Evolutionary conservation across 2,113 vertebrate genomes (phyloP).

Genomic region (Cyrtonyx montezumae): DNA sequence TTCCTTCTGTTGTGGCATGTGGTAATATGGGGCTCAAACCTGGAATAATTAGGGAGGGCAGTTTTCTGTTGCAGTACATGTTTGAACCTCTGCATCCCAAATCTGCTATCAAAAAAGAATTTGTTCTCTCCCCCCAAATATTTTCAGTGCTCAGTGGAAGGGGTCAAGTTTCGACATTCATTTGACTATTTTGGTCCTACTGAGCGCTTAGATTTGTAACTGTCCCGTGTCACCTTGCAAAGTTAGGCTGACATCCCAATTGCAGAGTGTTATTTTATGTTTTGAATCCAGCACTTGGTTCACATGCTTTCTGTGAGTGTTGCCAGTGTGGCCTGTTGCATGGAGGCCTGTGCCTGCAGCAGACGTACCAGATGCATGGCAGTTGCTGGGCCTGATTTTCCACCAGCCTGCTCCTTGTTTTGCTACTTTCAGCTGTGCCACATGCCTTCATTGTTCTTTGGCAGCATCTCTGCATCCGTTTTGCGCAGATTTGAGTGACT

Average conservation of each 20-base stretch:
- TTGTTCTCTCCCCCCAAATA: not conserved
- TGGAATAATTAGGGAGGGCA: not conserved
- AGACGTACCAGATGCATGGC: not conserved
- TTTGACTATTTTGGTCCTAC: not conserved
- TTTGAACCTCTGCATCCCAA: not conserved
- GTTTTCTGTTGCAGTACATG: not conserved
- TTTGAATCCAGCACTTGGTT: not conserved
- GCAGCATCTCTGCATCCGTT: slow-evolving; percentile 18
- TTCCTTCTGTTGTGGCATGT: not conserved
- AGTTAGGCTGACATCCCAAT: not conserved
- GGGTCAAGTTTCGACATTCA: not conserved
- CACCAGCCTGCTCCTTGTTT: slow-evolving; percentile 1
- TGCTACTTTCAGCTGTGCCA: not conserved
- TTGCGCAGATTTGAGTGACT: slow-evolving; percentile 13
- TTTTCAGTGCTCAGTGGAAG: not conserved
- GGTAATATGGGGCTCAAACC: not conserved
- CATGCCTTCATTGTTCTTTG: slow-evolving; percentile 20
- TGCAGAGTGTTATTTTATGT: not conserved
- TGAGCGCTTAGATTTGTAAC: not conserved
- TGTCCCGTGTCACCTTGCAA: not conserved
- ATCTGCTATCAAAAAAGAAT: not conserved
- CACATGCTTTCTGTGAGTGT: slow-evolving; percentile 11
- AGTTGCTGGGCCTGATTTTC: slow-evolving; percentile 20
- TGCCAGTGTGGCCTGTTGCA: not conserved
- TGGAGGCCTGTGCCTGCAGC: not conserved